A percentile compares a stretch with the other conserved stretches of the same genome.
Evolutionary conservation across 2,888 invertebrate genomes (phyloP).

Genomic region (Ernsta delagoae): DNA sequence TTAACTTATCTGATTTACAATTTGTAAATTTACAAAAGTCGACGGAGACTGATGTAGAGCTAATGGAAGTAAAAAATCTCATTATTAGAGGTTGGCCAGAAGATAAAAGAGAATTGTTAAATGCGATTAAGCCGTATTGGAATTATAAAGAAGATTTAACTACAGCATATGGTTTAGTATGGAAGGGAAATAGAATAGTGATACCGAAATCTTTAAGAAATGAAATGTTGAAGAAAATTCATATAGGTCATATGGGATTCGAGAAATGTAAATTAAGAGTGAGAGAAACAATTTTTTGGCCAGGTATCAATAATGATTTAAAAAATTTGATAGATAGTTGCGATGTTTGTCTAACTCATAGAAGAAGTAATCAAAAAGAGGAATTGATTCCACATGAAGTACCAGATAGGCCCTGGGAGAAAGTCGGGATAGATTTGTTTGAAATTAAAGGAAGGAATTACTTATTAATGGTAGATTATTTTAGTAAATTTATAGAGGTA

Average conservation of each 20-base stretch:
- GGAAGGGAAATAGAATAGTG: constrained; percentile 34
- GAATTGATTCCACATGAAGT: background rate
- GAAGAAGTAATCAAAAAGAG: constrained; percentile 4
- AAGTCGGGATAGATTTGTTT: constrained; percentile 11
- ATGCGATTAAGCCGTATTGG: constrained; percentile 33
- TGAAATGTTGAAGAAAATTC: constrained; percentile 33
- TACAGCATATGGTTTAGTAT: constrained; percentile 28
- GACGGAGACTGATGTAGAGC: constrained; percentile 31
- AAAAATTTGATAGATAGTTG: background rate
- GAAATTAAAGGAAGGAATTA: background rate
- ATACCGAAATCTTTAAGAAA: constrained; percentile 36
- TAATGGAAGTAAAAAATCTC: constrained; percentile 26
- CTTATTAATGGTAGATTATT: background rate
- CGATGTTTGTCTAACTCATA: background rate
- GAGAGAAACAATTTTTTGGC: constrained; percentile 13
- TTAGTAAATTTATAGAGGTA: constrained; percentile 5
- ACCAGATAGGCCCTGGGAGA: background rate
- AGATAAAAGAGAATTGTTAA: constrained; percentile 27
- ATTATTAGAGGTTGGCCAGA: constrained; percentile 28
- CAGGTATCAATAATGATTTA: constrained; percentile 1
- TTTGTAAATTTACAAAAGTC: constrained; percentile 27
- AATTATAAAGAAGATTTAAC: constrained; percentile 36
- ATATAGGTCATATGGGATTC: constrained; percentile 9
- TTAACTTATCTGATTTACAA: constrained; percentile 22
- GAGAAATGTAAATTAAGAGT: constrained; percentile 14